phyloP scores from a whole-genome alignment of 2,888 invertebrate species.

The Oligia strigilis region DNA sequence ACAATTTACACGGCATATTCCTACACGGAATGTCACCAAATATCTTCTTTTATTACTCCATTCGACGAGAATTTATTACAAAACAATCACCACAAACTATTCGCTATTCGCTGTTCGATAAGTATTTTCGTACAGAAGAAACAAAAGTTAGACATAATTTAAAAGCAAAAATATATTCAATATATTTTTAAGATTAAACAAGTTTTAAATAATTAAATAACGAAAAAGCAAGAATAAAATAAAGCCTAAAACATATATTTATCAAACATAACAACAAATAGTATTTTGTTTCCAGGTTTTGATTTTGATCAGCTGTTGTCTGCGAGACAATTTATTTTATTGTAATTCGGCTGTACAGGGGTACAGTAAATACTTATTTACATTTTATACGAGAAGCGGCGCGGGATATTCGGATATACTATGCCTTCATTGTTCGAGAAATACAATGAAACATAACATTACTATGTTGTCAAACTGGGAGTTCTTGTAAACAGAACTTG shows the following conservation, averaged over 20 bases:
- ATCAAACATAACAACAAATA: slow-evolving; percentile 41
- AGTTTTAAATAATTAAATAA: slow-evolving; percentile 19
- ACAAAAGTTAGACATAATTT: neutral
- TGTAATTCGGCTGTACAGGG: neutral
- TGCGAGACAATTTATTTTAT: neutral
- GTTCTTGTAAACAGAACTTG: neutral
- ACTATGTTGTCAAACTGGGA: neutral
- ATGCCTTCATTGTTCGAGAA: slow-evolving; percentile 19
- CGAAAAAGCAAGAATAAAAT: slow-evolving; percentile 33
- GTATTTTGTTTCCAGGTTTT: slow-evolving; percentile 27
- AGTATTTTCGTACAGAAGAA: slow-evolving; percentile 1
- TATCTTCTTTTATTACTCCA: slow-evolving; percentile 31
- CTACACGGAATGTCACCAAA: slow-evolving; percentile 44
- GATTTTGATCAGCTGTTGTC: neutral
- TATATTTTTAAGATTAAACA: slow-evolving; percentile 10
- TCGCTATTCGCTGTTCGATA: neutral
- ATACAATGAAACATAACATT: neutral
- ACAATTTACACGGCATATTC: slow-evolving; percentile 38
- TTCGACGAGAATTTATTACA: slow-evolving; percentile 4
- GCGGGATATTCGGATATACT: neutral
- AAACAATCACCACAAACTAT: slow-evolving; percentile 11
- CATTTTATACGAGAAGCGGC: neutral
- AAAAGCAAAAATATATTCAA: slow-evolving; percentile 9
- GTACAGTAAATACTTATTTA: neutral
- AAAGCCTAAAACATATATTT: slow-evolving; percentile 16